phyloP scores from a whole-genome alignment of 1,140 invertebrate species.

The Rhopalosiphum maidis region DNA sequence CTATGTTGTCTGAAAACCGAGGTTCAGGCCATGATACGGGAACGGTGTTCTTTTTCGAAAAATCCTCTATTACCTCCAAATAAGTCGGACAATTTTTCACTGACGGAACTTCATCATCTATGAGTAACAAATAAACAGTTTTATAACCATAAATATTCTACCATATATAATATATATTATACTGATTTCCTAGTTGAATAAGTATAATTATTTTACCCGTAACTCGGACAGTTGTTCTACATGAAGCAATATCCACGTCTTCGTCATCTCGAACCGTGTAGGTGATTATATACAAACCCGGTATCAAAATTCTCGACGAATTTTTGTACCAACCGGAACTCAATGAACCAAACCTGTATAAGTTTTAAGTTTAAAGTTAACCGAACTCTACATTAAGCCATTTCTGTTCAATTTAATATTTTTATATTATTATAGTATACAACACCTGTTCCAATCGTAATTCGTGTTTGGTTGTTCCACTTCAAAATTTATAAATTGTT shows the following conservation, averaged over 20 bases:
- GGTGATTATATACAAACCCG: slow-evolving; percentile 11
- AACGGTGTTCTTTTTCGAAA: neutral
- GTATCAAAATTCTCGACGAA: neutral
- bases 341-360: slow-evolving; percentile 1
- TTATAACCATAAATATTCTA: neutral
- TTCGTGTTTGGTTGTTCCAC: slow-evolving; percentile 23
- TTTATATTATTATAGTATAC: neutral
- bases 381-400: neutral
- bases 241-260: neutral
- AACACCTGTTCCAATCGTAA: slow-evolving; percentile 47
- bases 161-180: neutral
- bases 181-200: neutral
- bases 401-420: neutral
- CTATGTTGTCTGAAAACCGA: neutral
- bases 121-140: neutral
- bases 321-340: slow-evolving; percentile 40
- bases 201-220: slow-evolving; percentile 20
- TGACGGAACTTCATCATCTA: slow-evolving; percentile 2
- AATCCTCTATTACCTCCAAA: slow-evolving; percentile 7
- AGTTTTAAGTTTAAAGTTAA: neutral
- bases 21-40: slow-evolving; percentile 24
- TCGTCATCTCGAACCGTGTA: slow-evolving; percentile 40
- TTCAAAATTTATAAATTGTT: neutral
- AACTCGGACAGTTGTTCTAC: slow-evolving; percentile 22
- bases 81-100: slow-evolving; percentile 24